A percentile compares a stretch with the other conserved stretches of the same genome.
Conservation (phyloP, 2,113 vertebrate genomes). For the Heterochromis multidens region DNA sequence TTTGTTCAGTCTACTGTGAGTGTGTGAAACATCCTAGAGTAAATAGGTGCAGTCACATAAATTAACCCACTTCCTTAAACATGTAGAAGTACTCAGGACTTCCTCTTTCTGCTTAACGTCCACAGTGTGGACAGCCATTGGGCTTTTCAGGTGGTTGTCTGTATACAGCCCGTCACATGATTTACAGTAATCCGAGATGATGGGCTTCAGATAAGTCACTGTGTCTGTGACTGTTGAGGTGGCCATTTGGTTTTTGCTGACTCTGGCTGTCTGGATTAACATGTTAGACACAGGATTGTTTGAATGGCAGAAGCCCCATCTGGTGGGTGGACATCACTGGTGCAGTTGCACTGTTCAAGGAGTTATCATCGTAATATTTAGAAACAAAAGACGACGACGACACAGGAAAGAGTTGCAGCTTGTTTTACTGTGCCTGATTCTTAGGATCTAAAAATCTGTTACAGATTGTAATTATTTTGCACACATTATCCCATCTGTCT, state of each 20-base stretch:
- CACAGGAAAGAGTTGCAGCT: not conserved
- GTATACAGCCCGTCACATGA: not conserved
- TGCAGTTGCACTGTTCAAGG: slow-evolving; percentile 10
- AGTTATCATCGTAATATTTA: not conserved
- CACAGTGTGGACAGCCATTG: not conserved
- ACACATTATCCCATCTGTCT: not conserved
- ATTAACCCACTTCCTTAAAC: not conserved
- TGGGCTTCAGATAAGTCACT: not conserved
- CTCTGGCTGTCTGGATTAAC: not conserved
- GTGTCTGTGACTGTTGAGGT: not conserved
- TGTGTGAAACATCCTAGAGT: not conserved
- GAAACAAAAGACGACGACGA: not conserved
- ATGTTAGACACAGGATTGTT: not conserved
- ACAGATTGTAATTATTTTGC: not conserved
- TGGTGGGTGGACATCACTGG: slow-evolving; percentile 44
- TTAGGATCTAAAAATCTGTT: accelerated
- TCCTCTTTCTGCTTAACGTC: not conserved
- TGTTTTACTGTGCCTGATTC: not conserved
- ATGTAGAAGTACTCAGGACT: not conserved
- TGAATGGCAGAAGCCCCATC: slow-evolving; percentile 58
- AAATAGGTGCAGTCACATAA: not conserved
- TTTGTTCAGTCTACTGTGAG: not conserved
- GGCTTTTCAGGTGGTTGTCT: not conserved
- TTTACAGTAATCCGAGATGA: not conserved
- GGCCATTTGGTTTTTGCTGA: not conserved